A percentile compares a stretch with the other conserved stretches of the same genome.
phyloP scores from a whole-genome alignment of 2,888 invertebrate species.

The Sussaba pulchella region DNA sequence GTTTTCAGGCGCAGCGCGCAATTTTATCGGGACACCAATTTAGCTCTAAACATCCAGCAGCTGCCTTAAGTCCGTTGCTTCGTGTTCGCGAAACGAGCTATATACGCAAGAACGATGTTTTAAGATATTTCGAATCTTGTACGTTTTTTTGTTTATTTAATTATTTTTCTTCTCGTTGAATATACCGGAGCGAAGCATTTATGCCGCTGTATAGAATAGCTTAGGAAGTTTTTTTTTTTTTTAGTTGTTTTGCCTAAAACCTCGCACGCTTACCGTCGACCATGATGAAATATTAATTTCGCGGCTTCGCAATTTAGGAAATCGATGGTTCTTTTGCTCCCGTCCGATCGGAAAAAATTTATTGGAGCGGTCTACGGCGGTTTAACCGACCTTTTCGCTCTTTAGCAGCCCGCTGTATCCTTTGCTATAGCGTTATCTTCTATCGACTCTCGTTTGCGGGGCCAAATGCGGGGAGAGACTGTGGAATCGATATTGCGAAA shows the following conservation, averaged over 20 bases:
- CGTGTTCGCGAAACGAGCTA: constrained; percentile 56
- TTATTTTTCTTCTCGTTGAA: constrained; percentile 9
- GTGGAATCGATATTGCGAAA: not conserved
- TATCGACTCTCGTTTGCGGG: not conserved
- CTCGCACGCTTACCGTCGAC: constrained; percentile 12
- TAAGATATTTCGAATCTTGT: constrained; percentile 39
- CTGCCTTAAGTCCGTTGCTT: constrained; percentile 68
- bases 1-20: constrained; percentile 57
- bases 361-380: not conserved
- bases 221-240: constrained; percentile 58
- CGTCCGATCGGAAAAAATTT: constrained; percentile 9
- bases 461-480: not conserved
- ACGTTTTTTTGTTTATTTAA: not conserved
- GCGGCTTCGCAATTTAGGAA: constrained; percentile 64
- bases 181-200: constrained; percentile 55
- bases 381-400: constrained; percentile 21
- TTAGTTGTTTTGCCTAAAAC: constrained; percentile 28
- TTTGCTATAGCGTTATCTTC: not conserved
- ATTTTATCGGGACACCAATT: constrained; percentile 75
- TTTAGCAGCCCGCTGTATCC: not conserved
- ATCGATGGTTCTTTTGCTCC: constrained; percentile 34
- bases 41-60: constrained; percentile 74
- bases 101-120: constrained; percentile 41
- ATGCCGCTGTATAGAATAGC: not conserved
- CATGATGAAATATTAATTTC: constrained; percentile 74